These are phyloP conservation scores for Saccopteryx bilineata DNA, from an alignment of 2,113 vertebrate genomes.

Conservation along the genomic window DNA sequence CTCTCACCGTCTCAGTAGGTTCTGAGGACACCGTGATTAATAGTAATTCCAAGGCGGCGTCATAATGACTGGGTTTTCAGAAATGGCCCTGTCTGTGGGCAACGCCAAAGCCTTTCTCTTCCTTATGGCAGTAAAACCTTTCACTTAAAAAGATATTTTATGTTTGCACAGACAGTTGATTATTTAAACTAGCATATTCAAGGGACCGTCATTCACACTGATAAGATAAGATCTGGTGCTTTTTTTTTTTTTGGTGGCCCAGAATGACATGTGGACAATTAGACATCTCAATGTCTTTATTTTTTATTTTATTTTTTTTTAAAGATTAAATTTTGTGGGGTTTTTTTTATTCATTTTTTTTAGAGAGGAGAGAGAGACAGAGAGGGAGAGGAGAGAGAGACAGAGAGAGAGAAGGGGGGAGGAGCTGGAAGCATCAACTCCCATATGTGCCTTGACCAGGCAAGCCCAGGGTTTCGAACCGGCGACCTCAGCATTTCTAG, in stretches of 20 bases:
- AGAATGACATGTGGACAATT: background rate
- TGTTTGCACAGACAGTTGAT: background rate
- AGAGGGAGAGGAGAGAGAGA: too few relatives aligned
- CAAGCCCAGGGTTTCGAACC: too few relatives aligned
- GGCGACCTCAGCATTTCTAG: too few relatives aligned
- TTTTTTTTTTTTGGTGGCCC: background rate
- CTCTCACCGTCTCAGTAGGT: background rate
- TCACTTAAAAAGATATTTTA: background rate
- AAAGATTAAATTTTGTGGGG: too few relatives aligned
- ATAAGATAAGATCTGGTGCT: background rate
- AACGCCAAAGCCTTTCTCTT: constrained; percentile 28
- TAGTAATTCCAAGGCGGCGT: background rate
- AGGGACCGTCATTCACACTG: background rate
- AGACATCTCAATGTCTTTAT: background rate
- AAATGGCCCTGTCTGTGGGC: background rate
- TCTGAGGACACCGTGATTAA: background rate
- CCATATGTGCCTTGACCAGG: too few relatives aligned
- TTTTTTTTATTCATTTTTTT: too few relatives aligned
- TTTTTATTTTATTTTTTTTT: too few relatives aligned
- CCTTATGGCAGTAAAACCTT: constrained; percentile 36
- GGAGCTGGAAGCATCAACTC: too few relatives aligned
- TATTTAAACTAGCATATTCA: background rate
- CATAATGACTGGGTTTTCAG: background rate
- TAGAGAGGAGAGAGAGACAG: too few relatives aligned
- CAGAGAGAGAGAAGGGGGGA: too few relatives aligned